Evolutionary conservation across 2,113 vertebrate genomes (phyloP).

Genomic region (Tamias sibiricus): DNA sequence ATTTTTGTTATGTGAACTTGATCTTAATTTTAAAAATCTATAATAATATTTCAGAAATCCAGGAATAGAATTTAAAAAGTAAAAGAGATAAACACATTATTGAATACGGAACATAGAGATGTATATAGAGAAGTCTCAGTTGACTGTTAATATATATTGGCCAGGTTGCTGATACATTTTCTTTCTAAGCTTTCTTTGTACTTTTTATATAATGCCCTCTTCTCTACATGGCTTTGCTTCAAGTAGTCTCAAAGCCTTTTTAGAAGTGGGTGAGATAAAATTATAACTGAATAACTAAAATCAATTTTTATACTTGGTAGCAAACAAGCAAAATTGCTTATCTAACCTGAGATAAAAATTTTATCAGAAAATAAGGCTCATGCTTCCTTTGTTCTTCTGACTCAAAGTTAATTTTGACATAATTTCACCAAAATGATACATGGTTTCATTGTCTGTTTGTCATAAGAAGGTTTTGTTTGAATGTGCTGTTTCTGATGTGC

Average conservation of each 20-base stretch:
- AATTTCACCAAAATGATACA: background rate
- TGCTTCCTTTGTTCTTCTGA: background rate
- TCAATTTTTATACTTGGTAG: background rate
- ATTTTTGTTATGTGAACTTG: background rate
- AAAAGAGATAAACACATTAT: background rate
- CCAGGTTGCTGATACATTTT: background rate
- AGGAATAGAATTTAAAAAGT: background rate
- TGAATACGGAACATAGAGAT: background rate
- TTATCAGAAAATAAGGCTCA: background rate
- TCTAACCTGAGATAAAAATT: background rate
- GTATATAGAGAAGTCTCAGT: background rate
- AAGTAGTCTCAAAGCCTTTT: background rate
- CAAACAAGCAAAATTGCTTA: background rate
- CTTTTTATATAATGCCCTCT: background rate
- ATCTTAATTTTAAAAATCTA: background rate
- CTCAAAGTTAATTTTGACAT: background rate
- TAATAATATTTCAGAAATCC: background rate
- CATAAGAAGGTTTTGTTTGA: background rate
- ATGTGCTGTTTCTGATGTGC: background rate
- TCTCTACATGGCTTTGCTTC: background rate
- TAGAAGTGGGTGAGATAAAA: background rate
- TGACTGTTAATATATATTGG: background rate
- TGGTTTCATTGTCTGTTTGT: background rate
- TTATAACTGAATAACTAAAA: background rate
- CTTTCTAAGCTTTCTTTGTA: background rate